Evolutionary conservation across 2,888 invertebrate species (phyloP), one percentile per base, ranked within the genome.

Genomic region (Caenorhabditis sp.): DNA sequence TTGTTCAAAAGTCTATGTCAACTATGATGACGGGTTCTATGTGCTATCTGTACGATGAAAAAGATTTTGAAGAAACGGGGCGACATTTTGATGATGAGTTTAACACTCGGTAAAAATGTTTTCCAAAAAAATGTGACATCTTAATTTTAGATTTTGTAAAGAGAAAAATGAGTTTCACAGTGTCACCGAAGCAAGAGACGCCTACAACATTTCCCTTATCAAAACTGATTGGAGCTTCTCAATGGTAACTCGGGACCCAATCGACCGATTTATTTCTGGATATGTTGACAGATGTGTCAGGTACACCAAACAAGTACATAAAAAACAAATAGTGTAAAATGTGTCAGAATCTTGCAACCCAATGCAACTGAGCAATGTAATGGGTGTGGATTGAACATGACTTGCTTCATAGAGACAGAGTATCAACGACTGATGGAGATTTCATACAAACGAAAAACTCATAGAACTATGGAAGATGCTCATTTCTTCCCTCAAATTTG

Each of bases 401-500:
- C 89, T 1, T 89, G 89, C 61, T 89, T 89, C 65, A 71, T 89
- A 22, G 55, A 85, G 13, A 70, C 40, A 4, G 88, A 89, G 69
- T 88, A 89, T 60, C 70, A 77, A 26, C 40, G 79, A 18, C 65
- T 89, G 18, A 82, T 83, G 80, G 24, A 69, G 8, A 80, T 85
- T 15, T 62, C 84, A 0, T 65, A 51, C 13, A 55, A 69, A 56
- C 56, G 65, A 8, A 69, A 64, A 50, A 67, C 83, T 1, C 55
- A 24, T 24, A 58, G 77, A 51, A 79, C 84, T 22, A 84, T 85
- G 68, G 88, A 88, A 65, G 88, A 88, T 64, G 70, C 81, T 1
- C 82, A 82, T 40, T 88, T 88, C 64, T 88, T 89, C 55, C 88
- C 89, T 11, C 89, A 89, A 74, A 72, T 82, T 62, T 89, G 89